Percentiles rank a stretch among this genome's conserved stretches.
Evolutionary conservation across 2,888 invertebrate species (phyloP).

Genomic region (Dryobotodes eremita): DNA sequence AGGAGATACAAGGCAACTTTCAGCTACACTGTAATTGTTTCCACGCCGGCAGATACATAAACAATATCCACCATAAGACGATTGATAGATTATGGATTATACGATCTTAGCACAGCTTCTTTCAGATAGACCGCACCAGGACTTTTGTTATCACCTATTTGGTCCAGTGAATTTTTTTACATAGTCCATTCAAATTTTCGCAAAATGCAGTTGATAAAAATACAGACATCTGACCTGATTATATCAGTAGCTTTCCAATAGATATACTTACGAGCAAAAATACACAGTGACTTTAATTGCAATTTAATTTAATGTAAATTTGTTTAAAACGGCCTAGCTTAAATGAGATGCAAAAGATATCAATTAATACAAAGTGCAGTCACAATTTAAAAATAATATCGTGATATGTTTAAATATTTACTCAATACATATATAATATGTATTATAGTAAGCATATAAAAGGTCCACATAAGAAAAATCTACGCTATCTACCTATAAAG

Average conservation of each 20-base stretch:
- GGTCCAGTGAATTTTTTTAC: constrained; percentile 64
- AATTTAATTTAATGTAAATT: constrained; percentile 64
- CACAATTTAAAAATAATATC: constrained; percentile 65
- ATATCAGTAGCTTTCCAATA: constrained; percentile 58
- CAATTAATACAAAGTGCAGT: constrained; percentile 63
- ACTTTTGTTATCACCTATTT: constrained; percentile 61
- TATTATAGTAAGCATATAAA: constrained; percentile 72
- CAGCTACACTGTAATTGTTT: constrained; percentile 51
- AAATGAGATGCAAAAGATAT: constrained; percentile 63
- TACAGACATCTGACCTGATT: constrained; percentile 62
- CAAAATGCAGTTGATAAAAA: constrained; percentile 59
- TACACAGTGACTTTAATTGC: constrained; percentile 55
- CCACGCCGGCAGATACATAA: constrained; percentile 45
- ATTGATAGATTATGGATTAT: constrained; percentile 32
- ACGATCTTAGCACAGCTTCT: constrained; percentile 54
- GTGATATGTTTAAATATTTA: constrained; percentile 78
- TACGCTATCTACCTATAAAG: constrained; percentile 84
- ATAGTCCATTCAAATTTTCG: constrained; percentile 48
- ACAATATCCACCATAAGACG: constrained; percentile 32
- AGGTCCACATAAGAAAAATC: constrained; percentile 72
- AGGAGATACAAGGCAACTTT: constrained; percentile 68
- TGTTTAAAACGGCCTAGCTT: constrained; percentile 58
- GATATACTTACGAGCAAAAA: constrained; percentile 59
- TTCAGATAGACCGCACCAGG: constrained; percentile 45
- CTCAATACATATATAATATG: constrained; percentile 79